These are phyloP conservation scores for Labeo rohita DNA, from an alignment of 2,113 vertebrate genomes.

Conservation along the genomic window DNA sequence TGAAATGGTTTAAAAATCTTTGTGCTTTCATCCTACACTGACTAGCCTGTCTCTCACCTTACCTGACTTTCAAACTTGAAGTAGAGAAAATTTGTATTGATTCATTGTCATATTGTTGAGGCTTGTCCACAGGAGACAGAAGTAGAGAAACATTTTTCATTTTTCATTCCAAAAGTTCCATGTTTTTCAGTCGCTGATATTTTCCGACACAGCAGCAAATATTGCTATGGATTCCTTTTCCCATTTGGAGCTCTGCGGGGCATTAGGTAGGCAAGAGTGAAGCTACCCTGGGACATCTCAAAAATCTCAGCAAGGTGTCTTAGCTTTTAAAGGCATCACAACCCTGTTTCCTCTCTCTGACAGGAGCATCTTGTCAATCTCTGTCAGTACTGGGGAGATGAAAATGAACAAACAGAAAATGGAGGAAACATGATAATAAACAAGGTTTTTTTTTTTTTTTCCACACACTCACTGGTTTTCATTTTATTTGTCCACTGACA, in stretches of 20 bases:
- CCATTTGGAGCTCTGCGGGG: constrained; percentile 58
- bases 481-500: background rate
- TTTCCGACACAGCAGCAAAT: constrained; percentile 58
- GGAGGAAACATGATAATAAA: background rate
- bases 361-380: constrained; percentile 63
- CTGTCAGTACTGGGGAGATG: constrained; percentile 20
- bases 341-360: constrained; percentile 61
- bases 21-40: background rate
- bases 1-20: background rate
- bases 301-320: constrained; percentile 58
- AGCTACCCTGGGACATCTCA: constrained; percentile 50
- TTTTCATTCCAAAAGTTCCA: constrained; percentile 12
- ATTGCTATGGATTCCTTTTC: constrained; percentile 60
- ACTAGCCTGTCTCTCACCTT: constrained; percentile 4
- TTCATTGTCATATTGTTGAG: constrained; percentile 48
- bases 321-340: constrained; percentile 69
- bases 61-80: constrained; percentile 51
- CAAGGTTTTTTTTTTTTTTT: background rate
- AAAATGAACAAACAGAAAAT: background rate
- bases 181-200: constrained; percentile 53
- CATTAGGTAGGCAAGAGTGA: constrained; percentile 38
- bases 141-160: constrained; percentile 29
- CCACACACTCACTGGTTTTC: background rate
- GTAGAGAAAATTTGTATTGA: constrained; percentile 61
- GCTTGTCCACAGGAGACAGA: constrained; percentile 56